Conservation (phyloP, 1,140 invertebrate genomes). For the Frieseomelitta varia region DNA sequence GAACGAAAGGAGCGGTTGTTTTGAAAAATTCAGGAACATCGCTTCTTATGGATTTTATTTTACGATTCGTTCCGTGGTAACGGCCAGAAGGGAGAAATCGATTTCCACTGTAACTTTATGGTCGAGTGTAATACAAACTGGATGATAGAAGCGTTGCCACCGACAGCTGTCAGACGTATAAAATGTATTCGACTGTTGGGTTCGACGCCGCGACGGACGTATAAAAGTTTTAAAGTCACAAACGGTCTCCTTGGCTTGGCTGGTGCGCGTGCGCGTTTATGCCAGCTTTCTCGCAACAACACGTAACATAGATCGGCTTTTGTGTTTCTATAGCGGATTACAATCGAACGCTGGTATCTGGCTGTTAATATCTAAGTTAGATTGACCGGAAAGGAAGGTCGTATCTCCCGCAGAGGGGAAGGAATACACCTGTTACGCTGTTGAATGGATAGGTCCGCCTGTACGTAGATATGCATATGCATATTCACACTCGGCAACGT, state of each 20-base stretch:
- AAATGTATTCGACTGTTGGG: slow-evolving; percentile 15
- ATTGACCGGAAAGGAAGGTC: slow-evolving; percentile 22
- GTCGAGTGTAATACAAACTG: slow-evolving; percentile 27
- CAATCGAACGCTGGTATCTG: neutral
- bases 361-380: slow-evolving; percentile 2
- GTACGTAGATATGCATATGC: slow-evolving; percentile 35
- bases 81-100: slow-evolving; percentile 12
- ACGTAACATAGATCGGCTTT: neutral
- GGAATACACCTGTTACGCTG: slow-evolving; percentile 46
- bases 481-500: slow-evolving; percentile 9
- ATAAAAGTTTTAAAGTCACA: slow-evolving; percentile 29
- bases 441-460: slow-evolving; percentile 17
- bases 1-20: slow-evolving; percentile 7
- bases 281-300: neutral
- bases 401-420: slow-evolving; percentile 11
- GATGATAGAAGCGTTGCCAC: slow-evolving; percentile 25
- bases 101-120: slow-evolving; percentile 37
- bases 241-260: neutral
- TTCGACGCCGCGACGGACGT: neutral
- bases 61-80: slow-evolving; percentile 23
- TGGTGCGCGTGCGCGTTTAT: too few relatives aligned
- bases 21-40: slow-evolving; percentile 20
- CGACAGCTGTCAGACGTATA: slow-evolving; percentile 42
- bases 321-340: neutral
- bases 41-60: slow-evolving; percentile 35